Evolutionary conservation across 2,797 vertebrate species (phyloP).

Genomic region (Lophotriccus pileatus): DNA sequence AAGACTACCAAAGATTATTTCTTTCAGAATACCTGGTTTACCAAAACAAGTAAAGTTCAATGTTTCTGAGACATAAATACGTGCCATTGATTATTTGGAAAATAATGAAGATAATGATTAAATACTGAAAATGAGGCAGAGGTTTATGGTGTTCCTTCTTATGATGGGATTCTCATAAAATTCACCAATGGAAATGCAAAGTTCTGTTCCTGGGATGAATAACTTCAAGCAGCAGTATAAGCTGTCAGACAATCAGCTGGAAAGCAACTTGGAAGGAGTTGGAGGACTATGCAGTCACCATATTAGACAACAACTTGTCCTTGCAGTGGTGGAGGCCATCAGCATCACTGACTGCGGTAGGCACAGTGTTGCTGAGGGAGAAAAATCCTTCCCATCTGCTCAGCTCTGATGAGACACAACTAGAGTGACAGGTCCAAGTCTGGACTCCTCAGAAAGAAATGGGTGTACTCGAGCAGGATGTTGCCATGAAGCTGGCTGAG

Average conservation of each 20-base stretch:
- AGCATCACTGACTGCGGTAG: background rate
- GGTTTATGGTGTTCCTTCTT: background rate
- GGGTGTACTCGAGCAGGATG: background rate
- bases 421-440: background rate
- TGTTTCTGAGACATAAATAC: background rate
- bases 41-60: background rate
- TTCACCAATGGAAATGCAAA: background rate
- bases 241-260: background rate
- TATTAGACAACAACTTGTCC: background rate
- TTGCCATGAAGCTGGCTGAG: background rate
- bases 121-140: background rate
- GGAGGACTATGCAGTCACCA: background rate
- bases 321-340: background rate
- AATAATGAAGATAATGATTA: background rate
- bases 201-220: background rate
- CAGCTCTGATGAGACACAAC: background rate
- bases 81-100: background rate
- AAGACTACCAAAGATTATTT: background rate
- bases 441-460: background rate
- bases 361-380: background rate
- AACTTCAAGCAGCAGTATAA: background rate
- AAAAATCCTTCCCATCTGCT: background rate
- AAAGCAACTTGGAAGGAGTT: background rate
- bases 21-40: background rate
- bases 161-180: background rate